These are phyloP conservation scores for Polypedilum pembai DNA, from an alignment of 1,140 invertebrate species.

Conservation along the genomic window DNA sequence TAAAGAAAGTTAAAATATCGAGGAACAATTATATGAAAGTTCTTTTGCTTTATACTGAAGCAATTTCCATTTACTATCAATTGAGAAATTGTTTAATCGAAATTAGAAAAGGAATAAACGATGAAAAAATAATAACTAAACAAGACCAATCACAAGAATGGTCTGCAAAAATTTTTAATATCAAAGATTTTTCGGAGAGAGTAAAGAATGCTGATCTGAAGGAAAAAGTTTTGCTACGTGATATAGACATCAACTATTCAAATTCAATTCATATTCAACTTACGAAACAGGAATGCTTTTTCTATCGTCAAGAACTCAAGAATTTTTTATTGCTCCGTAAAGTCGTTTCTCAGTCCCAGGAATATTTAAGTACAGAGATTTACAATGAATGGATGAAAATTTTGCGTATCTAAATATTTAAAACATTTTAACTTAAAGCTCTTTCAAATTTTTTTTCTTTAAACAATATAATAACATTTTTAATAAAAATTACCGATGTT, in stretches of 20 bases:
- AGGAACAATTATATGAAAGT: not conserved
- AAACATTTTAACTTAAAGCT: no score
- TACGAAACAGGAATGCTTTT: not conserved
- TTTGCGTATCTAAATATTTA: not conserved
- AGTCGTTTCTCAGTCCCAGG: no score
- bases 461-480: no score
- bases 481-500: not conserved
- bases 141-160: not conserved
- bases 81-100: not conserved
- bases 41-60: not conserved
- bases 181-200: not conserved
- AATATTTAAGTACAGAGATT: not conserved
- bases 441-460: no score
- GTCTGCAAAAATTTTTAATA: not conserved
- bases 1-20: not conserved
- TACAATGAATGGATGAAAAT: not conserved
- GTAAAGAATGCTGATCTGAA: not conserved
- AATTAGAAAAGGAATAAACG: not conserved
- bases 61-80: not conserved
- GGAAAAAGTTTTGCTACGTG: not conserved
- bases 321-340: not conserved
- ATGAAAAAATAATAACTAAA: not conserved
- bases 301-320: not conserved
- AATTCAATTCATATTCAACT: not conserved
- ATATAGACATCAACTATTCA: not conserved